Base-by-base conservation (phyloP, 2,797 vertebrate species). In the Tadarida brasiliensis region DNA sequence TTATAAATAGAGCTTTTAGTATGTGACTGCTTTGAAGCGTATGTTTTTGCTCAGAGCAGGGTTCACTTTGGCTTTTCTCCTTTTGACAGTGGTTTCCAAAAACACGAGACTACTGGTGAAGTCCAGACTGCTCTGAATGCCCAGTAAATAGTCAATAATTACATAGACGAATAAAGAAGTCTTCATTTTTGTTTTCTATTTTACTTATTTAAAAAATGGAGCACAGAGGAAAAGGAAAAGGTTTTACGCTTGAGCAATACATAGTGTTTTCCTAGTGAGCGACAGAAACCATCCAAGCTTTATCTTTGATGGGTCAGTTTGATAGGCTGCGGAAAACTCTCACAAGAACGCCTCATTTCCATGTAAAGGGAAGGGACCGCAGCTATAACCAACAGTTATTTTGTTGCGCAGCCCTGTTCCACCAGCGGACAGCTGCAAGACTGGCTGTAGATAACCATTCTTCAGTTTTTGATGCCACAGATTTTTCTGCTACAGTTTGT, bases 391-490 rank as follows among this genome's bases (percentile, higher is more conserved):
- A 89, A 65, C 47, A 67, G 61, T 87, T 96, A 96, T 89, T 97
- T 95, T 95, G 94, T 90, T 96, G 97, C n/a, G 63, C 33, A 90
- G 84, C 90, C 67, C 10, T 95, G 91, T 87, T 90, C 90, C 78
- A 90, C 96, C 95, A 97, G 33, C 73, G 87, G 92, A 95, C 61
- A 74, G 35, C 67, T 89, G 63, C 94, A 91, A 82, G 47, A 65
- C 33, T 95, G 76, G 17, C 81, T 83, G 78, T 70, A 96, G 87
- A 94, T 59, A 93, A 97, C 95, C 47, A 77, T 80, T 97, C 65
- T 95, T 97, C 94, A 96, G 86, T 97, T 97, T 97, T 88, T 96
- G 87, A 94, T 96, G 94, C 93, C 95, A 84, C 35, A 87, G 91
- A 92, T 95, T 97, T 86, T 97, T 88, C 4, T 77, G 77, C 87